Conservation (phyloP, 2,113 vertebrate genomes). For the Cyprinodon variegatus region DNA sequence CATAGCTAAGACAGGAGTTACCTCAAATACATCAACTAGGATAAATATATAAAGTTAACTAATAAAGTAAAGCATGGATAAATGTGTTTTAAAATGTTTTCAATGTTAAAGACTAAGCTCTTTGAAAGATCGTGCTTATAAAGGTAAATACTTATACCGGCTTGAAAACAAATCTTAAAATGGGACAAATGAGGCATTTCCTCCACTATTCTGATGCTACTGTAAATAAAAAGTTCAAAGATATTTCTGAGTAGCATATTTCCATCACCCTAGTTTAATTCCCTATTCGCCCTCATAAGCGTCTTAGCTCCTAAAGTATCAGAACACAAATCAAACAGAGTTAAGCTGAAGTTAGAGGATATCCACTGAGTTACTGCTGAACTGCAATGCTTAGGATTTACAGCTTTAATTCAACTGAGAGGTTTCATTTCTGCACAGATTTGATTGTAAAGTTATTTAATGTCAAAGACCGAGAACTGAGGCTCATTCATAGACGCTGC, state of each 20-base stretch:
- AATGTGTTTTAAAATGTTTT: not conserved
- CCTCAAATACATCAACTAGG: no score
- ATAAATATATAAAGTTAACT: not conserved
- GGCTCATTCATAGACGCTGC: conserved; percentile 35
- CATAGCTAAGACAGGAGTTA: no score
- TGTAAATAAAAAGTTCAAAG: not conserved
- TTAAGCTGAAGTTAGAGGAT: conserved; percentile 21
- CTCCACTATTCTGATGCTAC: not conserved
- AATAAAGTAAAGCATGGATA: not conserved
- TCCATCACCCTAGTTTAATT: conserved; percentile 16
- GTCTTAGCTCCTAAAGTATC: not conserved
- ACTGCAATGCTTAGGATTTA: conserved; percentile 16
- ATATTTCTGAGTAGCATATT: not conserved
- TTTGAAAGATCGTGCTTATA: not conserved
- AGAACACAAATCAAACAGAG: conserved; percentile 20
- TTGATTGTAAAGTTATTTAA: conserved; percentile 48
- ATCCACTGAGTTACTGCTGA: conserved; percentile 8
- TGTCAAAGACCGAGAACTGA: conserved; percentile 55
- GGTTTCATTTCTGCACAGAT: conserved; percentile 29
- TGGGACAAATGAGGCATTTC: not conserved
- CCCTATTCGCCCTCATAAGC: not conserved
- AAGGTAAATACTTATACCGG: not conserved
- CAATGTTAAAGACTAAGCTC: not conserved
- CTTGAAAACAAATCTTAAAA: not conserved
- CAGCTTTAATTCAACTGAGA: conserved; percentile 33